phyloP scores from a whole-genome alignment of 2,797 vertebrate species.

The Bradypus variegatus region DNA sequence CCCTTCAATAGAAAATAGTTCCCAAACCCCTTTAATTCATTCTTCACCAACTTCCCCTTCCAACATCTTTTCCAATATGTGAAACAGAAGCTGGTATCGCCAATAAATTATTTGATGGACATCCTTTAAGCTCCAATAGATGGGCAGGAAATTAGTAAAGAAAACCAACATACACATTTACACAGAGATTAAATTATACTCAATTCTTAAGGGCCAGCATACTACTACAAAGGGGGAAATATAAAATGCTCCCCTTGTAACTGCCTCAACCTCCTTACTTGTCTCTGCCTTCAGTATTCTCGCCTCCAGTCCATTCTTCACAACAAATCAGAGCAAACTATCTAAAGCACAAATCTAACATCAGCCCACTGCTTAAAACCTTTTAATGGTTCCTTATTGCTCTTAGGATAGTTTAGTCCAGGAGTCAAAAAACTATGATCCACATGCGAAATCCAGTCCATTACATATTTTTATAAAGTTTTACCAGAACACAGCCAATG shows the following conservation, averaged over 20 bases:
- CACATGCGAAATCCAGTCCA: slow-evolving; percentile 29
- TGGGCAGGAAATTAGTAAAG: slow-evolving; percentile 21
- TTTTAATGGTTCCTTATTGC: neutral
- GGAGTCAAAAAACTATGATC: neutral
- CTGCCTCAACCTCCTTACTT: neutral
- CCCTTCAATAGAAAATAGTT: slow-evolving; percentile 13
- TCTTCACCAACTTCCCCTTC: neutral
- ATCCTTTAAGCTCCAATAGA: neutral
- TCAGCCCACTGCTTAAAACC: neutral
- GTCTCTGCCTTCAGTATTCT: neutral
- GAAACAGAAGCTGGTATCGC: neutral
- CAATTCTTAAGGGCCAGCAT: slow-evolving; percentile 32
- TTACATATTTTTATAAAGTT: slow-evolving; percentile 29
- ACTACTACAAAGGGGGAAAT: slow-evolving; percentile 12
- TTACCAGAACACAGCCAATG: slow-evolving; percentile 10
- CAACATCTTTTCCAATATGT: slow-evolving; percentile 17
- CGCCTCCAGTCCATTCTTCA: slow-evolving; percentile 3
- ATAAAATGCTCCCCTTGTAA: slow-evolving; percentile 24
- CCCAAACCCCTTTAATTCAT: neutral
- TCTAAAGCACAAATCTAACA: slow-evolving; percentile 28
- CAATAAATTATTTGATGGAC: slow-evolving; percentile 21
- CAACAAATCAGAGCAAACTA: slow-evolving; percentile 16
- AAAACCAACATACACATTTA: neutral
- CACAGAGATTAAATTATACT: neutral
- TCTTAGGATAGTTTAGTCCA: slow-evolving; percentile 25